Conservation (phyloP, 2,797 vertebrate species). For the Pempheris klunzingeri region DNA sequence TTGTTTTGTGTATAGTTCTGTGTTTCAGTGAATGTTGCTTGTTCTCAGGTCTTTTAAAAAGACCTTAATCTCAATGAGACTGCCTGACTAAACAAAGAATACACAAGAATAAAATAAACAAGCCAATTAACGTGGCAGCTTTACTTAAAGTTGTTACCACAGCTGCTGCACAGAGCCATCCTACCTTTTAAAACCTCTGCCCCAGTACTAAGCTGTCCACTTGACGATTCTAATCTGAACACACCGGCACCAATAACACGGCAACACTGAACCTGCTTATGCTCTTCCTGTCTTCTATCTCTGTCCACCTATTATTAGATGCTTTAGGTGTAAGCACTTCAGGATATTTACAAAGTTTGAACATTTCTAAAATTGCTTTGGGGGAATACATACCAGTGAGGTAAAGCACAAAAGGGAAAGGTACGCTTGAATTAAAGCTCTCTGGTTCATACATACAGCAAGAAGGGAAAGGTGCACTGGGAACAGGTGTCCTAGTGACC, state of each 20-base stretch:
- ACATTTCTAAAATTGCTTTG: conserved; percentile 23
- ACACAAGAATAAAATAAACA: no score
- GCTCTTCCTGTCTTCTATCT: conserved; percentile 1
- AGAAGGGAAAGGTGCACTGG: not conserved
- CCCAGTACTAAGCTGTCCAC: not conserved
- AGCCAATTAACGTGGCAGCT: not conserved
- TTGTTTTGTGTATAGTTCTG: no score
- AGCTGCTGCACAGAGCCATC: not conserved
- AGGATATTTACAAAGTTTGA: conserved; percentile 23
- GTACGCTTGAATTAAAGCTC: not conserved
- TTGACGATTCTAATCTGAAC: not conserved
- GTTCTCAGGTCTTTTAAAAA: no score
- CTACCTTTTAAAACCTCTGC: not conserved
- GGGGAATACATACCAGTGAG: conserved; percentile 8
- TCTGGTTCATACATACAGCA: conserved; percentile 5
- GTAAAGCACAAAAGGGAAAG: not conserved
- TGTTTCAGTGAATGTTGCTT: no score
- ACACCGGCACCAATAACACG: not conserved
- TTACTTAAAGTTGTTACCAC: not conserved
- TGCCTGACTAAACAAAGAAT: no score
- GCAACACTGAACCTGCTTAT: conserved; percentile 28
- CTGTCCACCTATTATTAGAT: conserved; percentile 15
- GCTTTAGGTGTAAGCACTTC: not conserved
- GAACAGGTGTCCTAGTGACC: not conserved
- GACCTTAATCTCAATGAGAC: no score